Conservation (phyloP, 2,113 vertebrate species). For the Cyanocitta stelleri region DNA sequence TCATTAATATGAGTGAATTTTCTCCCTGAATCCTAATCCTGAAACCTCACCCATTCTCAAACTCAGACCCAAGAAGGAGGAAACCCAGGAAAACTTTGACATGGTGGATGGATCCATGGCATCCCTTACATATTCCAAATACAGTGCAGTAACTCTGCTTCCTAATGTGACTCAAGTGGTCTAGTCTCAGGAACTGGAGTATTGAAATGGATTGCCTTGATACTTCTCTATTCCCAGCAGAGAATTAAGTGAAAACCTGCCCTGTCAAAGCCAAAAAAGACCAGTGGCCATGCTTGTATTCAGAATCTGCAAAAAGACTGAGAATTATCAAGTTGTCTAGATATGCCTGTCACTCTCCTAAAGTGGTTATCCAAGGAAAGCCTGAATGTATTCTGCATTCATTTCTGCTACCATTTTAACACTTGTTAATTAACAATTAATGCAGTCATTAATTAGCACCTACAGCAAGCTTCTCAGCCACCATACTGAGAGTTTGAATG, state of each 20-base stretch:
- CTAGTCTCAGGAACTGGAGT: not conserved
- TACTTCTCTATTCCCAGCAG: not conserved
- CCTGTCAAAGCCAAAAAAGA: not conserved
- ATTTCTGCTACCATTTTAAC: conserved; percentile 13
- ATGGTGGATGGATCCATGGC: not conserved
- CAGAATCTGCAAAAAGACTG: not conserved
- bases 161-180: not conserved
- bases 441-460: conserved; percentile 46
- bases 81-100: not conserved
- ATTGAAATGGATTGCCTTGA: not conserved
- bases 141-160: not conserved
- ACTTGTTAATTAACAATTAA: conserved; percentile 54
- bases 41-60: not conserved
- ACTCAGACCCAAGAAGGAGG: not conserved
- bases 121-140: not conserved
- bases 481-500: conserved; percentile 21
- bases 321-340: not conserved
- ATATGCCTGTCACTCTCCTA: not conserved
- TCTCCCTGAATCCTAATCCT: not conserved
- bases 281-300: not conserved
- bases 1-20: not conserved
- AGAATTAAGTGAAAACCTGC: not conserved
- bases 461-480: conserved; percentile 2
- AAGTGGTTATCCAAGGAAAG: not conserved
- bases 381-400: not conserved